Conservation (phyloP, 1,140 invertebrate species). For the Drosophila equinoxialis region DNA sequence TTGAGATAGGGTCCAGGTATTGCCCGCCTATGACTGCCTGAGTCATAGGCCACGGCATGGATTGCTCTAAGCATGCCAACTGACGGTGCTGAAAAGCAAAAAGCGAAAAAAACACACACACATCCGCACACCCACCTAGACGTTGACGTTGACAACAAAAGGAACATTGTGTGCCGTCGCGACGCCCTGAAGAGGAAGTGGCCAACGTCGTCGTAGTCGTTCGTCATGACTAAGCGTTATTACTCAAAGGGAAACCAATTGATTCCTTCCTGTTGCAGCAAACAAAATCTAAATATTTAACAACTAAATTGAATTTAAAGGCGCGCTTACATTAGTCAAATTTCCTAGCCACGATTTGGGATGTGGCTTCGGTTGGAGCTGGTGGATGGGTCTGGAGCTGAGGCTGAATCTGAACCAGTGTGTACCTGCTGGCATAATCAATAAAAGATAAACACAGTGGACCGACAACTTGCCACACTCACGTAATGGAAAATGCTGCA, state of each 20-base stretch:
- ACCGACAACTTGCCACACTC: slow-evolving; percentile 47
- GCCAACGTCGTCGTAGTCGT: slow-evolving; percentile 13
- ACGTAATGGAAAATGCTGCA: slow-evolving; percentile 72
- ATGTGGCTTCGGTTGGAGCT: slow-evolving; percentile 9
- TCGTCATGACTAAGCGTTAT: slow-evolving; percentile 68
- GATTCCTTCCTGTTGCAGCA: slow-evolving; percentile 73
- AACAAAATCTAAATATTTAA: slow-evolving; percentile 79
- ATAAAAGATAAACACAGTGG: slow-evolving; percentile 75
- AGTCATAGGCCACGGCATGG: slow-evolving; percentile 47
- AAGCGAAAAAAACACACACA: slow-evolving; percentile 45
- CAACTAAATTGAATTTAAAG: slow-evolving; percentile 78
- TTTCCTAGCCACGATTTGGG: slow-evolving; percentile 53
- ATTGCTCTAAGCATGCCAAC: slow-evolving; percentile 44
- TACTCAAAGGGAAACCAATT: slow-evolving; percentile 69
- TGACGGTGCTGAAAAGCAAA: slow-evolving; percentile 58
- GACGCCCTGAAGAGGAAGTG: slow-evolving; percentile 59
- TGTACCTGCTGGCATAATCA: slow-evolving; percentile 74
- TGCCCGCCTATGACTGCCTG: slow-evolving; percentile 27
- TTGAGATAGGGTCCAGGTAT: slow-evolving; percentile 5
- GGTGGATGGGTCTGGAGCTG: slow-evolving; percentile 16
- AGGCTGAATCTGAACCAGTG: neutral
- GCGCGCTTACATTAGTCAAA: slow-evolving; percentile 73
- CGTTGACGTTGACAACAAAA: slow-evolving; percentile 53
- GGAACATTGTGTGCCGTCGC: slow-evolving; percentile 43
- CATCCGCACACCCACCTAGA: slow-evolving; percentile 24